These are phyloP conservation scores for Rousettus leschenaultii DNA, from an alignment of 2,113 vertebrate genomes.

Conservation along the genomic window DNA sequence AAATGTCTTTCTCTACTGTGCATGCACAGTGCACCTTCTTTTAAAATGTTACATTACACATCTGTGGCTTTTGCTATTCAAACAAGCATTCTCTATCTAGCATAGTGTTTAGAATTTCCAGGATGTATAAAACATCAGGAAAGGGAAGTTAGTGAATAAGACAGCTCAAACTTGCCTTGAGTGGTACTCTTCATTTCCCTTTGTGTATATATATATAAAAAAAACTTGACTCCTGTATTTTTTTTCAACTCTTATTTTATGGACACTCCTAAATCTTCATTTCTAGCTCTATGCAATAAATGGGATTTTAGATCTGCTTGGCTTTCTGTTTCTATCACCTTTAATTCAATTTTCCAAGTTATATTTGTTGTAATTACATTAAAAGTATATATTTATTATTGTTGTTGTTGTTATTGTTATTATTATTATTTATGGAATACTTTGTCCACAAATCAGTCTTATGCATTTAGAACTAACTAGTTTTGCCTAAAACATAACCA, in stretches of 20 bases:
- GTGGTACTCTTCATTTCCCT: neutral
- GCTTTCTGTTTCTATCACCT: neutral
- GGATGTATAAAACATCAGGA: neutral
- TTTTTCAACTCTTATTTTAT: neutral
- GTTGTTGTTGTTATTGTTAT: conserved; percentile 2
- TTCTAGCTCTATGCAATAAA: neutral
- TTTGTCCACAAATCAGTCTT: neutral
- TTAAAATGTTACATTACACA: neutral
- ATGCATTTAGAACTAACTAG: neutral
- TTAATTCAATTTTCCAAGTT: neutral
- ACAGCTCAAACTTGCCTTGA: neutral
- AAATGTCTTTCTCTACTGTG: neutral
- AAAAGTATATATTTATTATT: neutral
- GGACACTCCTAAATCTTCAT: neutral
- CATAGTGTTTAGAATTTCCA: neutral
- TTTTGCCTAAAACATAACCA: neutral
- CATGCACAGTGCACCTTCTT: neutral
- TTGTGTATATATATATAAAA: neutral
- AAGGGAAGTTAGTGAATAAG: neutral
- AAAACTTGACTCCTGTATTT: neutral
- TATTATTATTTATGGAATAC: conserved; percentile 12
- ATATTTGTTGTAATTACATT: neutral
- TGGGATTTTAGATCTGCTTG: neutral
- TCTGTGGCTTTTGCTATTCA: neutral
- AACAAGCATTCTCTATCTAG: neutral